A percentile compares a stretch with the other conserved stretches of the same genome.
phyloP scores from a whole-genome alignment of 1,140 invertebrate species.

The Andrena cerasifolii region DNA sequence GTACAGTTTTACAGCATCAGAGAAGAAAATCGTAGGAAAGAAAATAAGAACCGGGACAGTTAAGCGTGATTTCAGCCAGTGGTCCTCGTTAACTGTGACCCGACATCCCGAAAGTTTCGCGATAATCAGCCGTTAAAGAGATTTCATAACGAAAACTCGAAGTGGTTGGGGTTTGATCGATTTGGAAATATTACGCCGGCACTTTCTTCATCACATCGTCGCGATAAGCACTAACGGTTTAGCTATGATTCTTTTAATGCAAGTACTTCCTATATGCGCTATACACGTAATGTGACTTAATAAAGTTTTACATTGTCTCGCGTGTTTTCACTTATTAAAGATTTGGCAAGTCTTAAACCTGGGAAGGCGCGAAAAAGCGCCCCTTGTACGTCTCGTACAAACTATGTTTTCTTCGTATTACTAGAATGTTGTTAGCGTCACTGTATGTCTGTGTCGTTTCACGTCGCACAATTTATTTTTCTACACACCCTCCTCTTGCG shows the following conservation, averaged over 20 bases:
- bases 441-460: conserved; percentile 34
- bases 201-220: conserved; percentile 66
- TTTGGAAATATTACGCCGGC: conserved; percentile 73
- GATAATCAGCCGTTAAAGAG: background rate
- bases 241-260: conserved; percentile 69
- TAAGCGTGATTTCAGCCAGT: too few relatives aligned
- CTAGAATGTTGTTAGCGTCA: conserved; percentile 45
- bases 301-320: conserved; percentile 64
- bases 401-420: conserved; percentile 56
- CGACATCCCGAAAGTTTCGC: background rate
- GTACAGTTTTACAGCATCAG: background rate
- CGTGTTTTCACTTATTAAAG: conserved; percentile 63
- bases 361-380: conserved; percentile 41
- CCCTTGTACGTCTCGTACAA: conserved; percentile 57
- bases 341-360: conserved; percentile 74
- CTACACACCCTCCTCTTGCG: conserved; percentile 16
- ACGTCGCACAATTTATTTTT: conserved; percentile 50
- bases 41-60: too few relatives aligned
- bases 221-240: conserved; percentile 72
- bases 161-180: conserved; percentile 41
- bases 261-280: conserved; percentile 68
- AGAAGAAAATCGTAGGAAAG: conserved; percentile 4
- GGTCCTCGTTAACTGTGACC: background rate
- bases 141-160: conserved; percentile 20
- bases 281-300: conserved; percentile 66